A percentile compares a stretch with the other conserved stretches of the same genome.
phyloP scores from a whole-genome alignment of 2,797 vertebrate species.

The Anabas testudineus region DNA sequence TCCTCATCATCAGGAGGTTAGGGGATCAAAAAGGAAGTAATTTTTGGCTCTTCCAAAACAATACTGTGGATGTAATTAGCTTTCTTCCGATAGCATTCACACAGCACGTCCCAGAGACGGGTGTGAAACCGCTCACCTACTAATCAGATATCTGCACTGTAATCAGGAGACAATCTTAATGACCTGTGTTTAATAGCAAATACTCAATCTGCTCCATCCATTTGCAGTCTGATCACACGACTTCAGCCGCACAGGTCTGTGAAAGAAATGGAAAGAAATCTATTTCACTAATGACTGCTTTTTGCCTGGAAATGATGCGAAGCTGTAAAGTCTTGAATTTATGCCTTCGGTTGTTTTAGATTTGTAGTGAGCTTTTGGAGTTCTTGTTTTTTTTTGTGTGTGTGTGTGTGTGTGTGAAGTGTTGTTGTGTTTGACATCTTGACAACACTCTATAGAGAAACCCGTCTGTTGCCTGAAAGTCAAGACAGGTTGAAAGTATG shows the following conservation, averaged over 20 bases:
- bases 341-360: background rate
- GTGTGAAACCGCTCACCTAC: constrained; percentile 43
- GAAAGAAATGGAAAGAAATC: constrained; percentile 52
- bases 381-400: background rate
- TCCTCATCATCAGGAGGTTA: constrained; percentile 54
- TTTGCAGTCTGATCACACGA: constrained; percentile 44
- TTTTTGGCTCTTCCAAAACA: constrained; percentile 56
- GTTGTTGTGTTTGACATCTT: constrained; percentile 40
- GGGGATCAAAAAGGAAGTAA: constrained; percentile 58
- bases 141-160: constrained; percentile 60
- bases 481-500: constrained; percentile 47
- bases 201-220: constrained; percentile 24
- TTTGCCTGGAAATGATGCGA: background rate
- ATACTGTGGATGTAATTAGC: constrained; percentile 59
- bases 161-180: constrained; percentile 72
- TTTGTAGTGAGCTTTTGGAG: background rate
- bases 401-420: no score
- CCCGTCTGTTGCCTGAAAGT: constrained; percentile 46
- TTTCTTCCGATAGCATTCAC: constrained; percentile 56
- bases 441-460: constrained; percentile 35
- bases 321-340: constrained; percentile 13
- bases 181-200: constrained; percentile 61
- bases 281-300: constrained; percentile 22
- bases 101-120: constrained; percentile 28
- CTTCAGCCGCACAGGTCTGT: constrained; percentile 22